Percentiles rank a stretch among this genome's conserved stretches.
Conservation (phyloP, 1,140 invertebrate species). For the Drosophila baimaii region DNA sequence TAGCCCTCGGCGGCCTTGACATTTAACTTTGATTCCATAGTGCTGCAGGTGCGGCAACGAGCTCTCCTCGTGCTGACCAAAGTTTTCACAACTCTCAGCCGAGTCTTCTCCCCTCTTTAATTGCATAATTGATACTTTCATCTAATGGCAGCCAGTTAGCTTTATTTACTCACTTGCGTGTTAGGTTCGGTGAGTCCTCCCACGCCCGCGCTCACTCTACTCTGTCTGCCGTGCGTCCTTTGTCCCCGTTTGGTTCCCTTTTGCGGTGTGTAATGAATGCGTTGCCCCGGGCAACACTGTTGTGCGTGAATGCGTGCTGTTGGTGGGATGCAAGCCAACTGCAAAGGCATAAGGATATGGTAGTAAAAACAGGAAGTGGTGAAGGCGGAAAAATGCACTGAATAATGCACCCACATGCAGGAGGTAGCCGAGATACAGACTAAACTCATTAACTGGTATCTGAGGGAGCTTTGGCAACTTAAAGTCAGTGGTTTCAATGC, state of each 20-base stretch:
- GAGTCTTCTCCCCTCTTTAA: conserved; percentile 28
- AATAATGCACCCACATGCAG: background rate
- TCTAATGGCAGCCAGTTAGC: conserved; percentile 19
- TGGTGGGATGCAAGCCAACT: conserved; percentile 3
- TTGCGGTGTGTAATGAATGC: background rate
- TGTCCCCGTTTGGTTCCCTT: background rate
- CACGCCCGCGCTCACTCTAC: conserved; percentile 4
- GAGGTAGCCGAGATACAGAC: background rate
- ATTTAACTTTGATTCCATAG: conserved; percentile 37
- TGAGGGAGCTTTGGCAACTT: background rate
- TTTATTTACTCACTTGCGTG: conserved; percentile 52
- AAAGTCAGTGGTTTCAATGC: background rate
- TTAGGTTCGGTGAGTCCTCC: conserved; percentile 18
- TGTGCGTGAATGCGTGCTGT: background rate
- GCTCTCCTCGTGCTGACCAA: background rate
- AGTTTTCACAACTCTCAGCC: conserved; percentile 27
- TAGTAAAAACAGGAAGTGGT: background rate
- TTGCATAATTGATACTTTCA: conserved; percentile 49
- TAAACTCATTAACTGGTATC: background rate
- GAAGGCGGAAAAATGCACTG: too few species aligned
- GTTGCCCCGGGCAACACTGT: conserved; percentile 35
- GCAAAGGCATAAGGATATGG: background rate
- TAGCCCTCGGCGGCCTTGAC: conserved; percentile 16
- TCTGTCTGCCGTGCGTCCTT: background rate
- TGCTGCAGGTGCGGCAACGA: conserved; percentile 5